Evolutionary conservation across 2,888 invertebrate species (phyloP), one percentile per base, ranked within the genome.

Genomic region (Drosophila neoperkinsi): DNA sequence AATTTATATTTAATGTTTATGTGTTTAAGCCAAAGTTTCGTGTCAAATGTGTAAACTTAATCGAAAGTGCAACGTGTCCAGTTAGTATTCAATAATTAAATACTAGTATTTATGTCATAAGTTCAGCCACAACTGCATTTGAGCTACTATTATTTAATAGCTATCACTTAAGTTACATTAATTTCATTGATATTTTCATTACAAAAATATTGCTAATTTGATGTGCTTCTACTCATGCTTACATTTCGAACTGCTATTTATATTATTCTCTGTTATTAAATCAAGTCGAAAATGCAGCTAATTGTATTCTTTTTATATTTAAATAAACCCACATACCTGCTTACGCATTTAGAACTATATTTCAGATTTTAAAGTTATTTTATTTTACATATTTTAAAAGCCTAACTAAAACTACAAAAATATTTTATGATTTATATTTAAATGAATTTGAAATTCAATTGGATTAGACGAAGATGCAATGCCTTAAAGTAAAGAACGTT

Each of bases 21-120:
- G 43, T 43, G 46, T 55, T 52, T 50, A 67, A 58, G 50, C 77
- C 71, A 69, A 85, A 70, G 34, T 52, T 21, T 13, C 43, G 84
- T 81, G 71, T 73, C 76, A 79, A 87, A 69, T 65, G 43, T 65
- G 25, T 33, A 2, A 53, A 46, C 25, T 28, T 36, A 16, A 18
- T 43, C 21, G 13, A 30, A 30, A 36, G 46, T 36, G 50, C 43
- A 43, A 43, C 30, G 36, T 36, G 21, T 33, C 18, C 49, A 58
- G 16, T 46, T 66, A 46, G 36, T 46, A 36, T 36, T 51, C 9
- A 30, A 31, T 2, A n/a, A 16, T 43, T 16, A 11, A 62, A 38
- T 30, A 36, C 21, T 34, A 53, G 51, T 80, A 55, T 53, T 49
- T 50, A 36, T 55, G 36, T 36, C 18, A 18, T 18, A 36, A 36